These are phyloP conservation scores for Crematogaster levior DNA, from an alignment of 2,888 invertebrate species.

Conservation along the genomic window DNA sequence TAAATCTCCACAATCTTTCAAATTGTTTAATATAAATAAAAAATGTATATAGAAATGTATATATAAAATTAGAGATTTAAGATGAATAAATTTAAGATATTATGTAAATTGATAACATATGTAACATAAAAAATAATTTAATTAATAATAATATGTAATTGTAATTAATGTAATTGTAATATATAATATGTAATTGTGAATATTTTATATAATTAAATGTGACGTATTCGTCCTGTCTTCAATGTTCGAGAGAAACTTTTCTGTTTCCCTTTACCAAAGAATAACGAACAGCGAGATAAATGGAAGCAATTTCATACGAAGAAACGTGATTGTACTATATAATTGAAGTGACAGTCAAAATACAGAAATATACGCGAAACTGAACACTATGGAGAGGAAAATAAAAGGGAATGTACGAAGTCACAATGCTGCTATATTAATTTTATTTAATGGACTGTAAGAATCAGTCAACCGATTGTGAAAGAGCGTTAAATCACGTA, in stretches of 20 bases:
- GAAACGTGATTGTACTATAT: constrained; percentile 44
- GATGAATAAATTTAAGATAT: not conserved
- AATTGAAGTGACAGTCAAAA: constrained; percentile 49
- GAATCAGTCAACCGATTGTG: constrained; percentile 65
- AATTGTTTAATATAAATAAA: not conserved
- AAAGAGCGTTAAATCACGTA: constrained; percentile 73
- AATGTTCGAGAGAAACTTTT: constrained; percentile 44
- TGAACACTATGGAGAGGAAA: constrained; percentile 20
- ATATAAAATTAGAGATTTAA: not conserved
- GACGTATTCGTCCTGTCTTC: constrained; percentile 1
- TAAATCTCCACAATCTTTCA: not conserved
- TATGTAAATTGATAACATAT: not conserved
- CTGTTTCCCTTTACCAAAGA: constrained; percentile 47
- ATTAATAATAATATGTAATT: too few relatives aligned
- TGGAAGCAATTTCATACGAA: constrained; percentile 36
- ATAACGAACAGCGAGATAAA: constrained; percentile 52
- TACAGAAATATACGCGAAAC: constrained; percentile 9
- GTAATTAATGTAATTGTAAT: not conserved
- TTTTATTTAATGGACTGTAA: constrained; percentile 70
- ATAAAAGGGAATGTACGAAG: constrained; percentile 8
- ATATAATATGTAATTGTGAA: not conserved
- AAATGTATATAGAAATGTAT: not conserved
- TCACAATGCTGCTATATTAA: constrained; percentile 58
- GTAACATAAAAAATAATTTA: too few relatives aligned
- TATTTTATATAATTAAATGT: constrained; percentile 23